phyloP scores from a whole-genome alignment of 2,113 vertebrate species.

The Cromileptes altivelis region DNA sequence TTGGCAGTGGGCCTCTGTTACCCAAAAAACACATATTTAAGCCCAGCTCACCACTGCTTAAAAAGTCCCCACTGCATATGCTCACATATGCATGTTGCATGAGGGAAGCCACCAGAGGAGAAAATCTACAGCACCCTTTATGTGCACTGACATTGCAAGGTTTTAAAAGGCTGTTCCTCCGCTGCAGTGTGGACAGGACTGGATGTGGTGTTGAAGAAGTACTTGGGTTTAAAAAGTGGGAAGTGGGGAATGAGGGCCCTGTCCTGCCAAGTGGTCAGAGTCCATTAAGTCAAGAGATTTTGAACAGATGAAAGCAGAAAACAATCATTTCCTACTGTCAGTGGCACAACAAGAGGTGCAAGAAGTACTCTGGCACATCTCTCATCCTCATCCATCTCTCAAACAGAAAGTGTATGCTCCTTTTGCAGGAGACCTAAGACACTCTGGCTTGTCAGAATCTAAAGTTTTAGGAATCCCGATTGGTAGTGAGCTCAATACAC shows the following conservation, averaged over 20 bases:
- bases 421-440: neutral
- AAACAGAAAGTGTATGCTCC: neutral
- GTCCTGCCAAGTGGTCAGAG: conserved; percentile 4
- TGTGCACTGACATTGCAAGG: neutral
- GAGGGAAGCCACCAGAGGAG: neutral
- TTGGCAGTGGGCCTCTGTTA: neutral
- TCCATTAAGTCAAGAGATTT: conserved; percentile 13
- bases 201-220: neutral
- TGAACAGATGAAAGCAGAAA: neutral
- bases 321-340: neutral
- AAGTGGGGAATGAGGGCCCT: neutral
- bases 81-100: conserved; percentile 15
- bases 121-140: neutral
- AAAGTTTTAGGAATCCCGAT: neutral
- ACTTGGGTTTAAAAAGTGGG: conserved; percentile 4
- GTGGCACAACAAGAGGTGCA: neutral
- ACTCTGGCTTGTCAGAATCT: conserved; percentile 15
- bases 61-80: neutral
- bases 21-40: conserved; percentile 10
- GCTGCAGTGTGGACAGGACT: neutral
- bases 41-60: neutral
- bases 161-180: conserved; percentile 4
- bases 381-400: neutral
- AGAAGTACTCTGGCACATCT: neutral
- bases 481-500: neutral